phyloP scores from a whole-genome alignment of 2,797 vertebrate species.

The Buphagus erythrorhynchus region DNA sequence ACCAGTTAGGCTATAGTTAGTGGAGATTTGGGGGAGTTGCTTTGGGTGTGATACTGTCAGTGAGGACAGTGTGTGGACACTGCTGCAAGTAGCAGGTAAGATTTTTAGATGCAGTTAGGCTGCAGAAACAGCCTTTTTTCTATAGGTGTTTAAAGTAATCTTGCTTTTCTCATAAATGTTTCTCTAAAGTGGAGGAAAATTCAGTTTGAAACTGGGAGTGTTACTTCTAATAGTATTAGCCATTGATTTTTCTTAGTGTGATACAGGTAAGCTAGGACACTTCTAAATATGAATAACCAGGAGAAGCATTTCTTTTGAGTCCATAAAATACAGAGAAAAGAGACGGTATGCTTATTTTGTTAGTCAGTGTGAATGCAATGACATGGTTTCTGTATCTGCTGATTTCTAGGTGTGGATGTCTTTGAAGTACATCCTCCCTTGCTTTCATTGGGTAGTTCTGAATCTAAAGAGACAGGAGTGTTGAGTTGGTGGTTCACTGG shows the following conservation, averaged over 20 bases:
- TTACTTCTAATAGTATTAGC: not conserved
- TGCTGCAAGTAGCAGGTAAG: not conserved
- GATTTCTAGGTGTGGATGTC: not conserved
- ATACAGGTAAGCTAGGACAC: not conserved
- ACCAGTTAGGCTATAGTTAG: not conserved
- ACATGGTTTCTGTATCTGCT: not conserved
- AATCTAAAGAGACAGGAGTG: not conserved
- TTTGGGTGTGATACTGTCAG: fast-evolving
- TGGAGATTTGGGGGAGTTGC: not conserved
- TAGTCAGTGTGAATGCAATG: not conserved
- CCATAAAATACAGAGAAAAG: not conserved
- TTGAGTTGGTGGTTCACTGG: not conserved
- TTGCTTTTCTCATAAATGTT: not conserved
- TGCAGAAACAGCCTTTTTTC: not conserved
- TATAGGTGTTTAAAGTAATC: not conserved
- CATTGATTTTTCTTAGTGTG: not conserved
- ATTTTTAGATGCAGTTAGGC: not conserved
- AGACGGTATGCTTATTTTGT: not conserved
- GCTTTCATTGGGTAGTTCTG: not conserved
- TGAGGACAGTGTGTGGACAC: not conserved
- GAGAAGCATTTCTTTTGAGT: not conserved
- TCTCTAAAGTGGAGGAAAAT: not conserved
- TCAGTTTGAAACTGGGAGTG: not conserved
- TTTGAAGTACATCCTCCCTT: not conserved
- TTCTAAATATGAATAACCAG: not conserved